These are phyloP conservation scores for Haemorhous mexicanus DNA, from an alignment of 2,113 vertebrate genomes.

Conservation along the genomic window DNA sequence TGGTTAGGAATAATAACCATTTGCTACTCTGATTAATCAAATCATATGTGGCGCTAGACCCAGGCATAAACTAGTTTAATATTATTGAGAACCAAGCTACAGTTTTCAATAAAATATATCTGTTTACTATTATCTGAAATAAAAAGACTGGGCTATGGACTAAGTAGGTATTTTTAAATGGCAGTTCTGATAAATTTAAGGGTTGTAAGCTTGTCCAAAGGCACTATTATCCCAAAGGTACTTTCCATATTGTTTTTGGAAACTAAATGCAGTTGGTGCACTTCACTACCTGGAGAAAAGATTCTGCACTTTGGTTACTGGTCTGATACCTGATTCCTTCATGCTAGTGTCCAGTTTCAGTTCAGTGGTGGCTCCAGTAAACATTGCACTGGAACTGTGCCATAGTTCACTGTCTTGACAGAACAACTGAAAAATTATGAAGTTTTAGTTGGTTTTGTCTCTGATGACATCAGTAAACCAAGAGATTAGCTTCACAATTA, in stretches of 20 bases:
- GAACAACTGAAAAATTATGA: background rate
- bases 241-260: background rate
- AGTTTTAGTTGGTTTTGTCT: background rate
- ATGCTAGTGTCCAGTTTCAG: background rate
- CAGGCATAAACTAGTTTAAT: background rate
- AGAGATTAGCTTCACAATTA: background rate
- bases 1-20: background rate
- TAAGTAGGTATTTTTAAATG: background rate
- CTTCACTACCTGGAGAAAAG: background rate
- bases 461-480: background rate
- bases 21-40: background rate
- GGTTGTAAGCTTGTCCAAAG: background rate
- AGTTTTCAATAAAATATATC: background rate
- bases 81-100: background rate
- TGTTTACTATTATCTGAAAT: background rate
- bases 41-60: fast-evolving
- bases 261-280: background rate
- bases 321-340: background rate
- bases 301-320: background rate
- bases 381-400: background rate
- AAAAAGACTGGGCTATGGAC: background rate
- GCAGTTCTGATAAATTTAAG: background rate
- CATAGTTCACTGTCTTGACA: background rate
- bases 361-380: background rate
- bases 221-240: background rate